Base-by-base conservation (phyloP, 2,888 invertebrate genomes). In the Eilema caniola region DNA sequence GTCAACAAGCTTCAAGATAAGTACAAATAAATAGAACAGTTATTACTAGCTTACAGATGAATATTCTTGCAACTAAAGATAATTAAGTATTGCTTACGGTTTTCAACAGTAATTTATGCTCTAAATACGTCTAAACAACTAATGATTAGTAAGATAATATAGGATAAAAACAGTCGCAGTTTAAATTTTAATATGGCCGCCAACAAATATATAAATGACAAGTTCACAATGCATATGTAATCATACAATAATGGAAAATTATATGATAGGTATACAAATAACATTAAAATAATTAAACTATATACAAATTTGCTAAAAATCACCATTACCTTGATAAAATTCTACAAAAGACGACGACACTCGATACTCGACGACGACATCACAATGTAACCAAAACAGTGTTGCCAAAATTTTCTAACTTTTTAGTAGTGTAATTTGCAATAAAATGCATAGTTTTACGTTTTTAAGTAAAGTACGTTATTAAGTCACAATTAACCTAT, bases 271-370 rank as follows among this genome's bases (percentile, higher is more conserved):
- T 62, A 72, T n/a, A 53, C 28, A 63, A 14, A 71, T 37, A 31
- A n/a, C n/a, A 1, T 31, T n/a, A 61, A 67, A 71, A 60, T 61
- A 16, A 53, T 68, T 69, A 71, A 69, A 69, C 67, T 63, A 59
- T 31, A 59, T 64, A 60, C 25, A 61, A 67, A 62, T 65, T 66
- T 79, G 71, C 75, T 72, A 68, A 24, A n/a, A 69, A 79, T 73
- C 79, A 79, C 79, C 79, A 88, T 88, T 92, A 95, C 95, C 95
- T 94, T 91, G 92, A 91, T 93, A 93, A 92, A 94, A 91, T 92
- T 93, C 94, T 94, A 93, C 84, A 94, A 94, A 94, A 95, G 93
- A 93, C 92, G 93, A 90, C 90, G 94, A 93, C 92, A 92, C 93
- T 93, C 91, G 92, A 93, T 90, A 92, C 89, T 92, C 92, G 92